phyloP scores from a whole-genome alignment of 2,888 invertebrate genomes.

The Nemurella pictetii region DNA sequence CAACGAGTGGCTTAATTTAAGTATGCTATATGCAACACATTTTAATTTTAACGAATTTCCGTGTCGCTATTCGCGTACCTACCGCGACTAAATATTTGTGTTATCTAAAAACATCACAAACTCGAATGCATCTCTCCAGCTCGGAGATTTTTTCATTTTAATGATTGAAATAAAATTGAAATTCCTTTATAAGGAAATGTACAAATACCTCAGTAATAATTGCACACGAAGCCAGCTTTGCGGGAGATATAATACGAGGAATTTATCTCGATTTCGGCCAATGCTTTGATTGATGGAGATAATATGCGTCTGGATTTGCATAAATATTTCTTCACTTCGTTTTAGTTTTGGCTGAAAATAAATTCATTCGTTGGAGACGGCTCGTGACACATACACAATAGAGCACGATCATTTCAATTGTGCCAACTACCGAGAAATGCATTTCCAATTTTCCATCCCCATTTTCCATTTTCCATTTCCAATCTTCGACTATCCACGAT shows the following conservation, averaged over 20 bases:
- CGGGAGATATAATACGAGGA: neutral
- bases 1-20: no score
- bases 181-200: neutral
- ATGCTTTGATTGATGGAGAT: conserved; percentile 3
- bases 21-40: no score
- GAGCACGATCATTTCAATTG: no score
- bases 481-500: no score
- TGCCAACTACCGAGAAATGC: no score
- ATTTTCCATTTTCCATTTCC: no score
- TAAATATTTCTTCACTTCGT: neutral
- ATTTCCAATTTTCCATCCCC: no score
- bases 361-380: neutral
- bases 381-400: neutral
- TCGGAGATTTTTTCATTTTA: neutral
- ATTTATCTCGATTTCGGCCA: neutral
- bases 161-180: neutral
- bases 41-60: no score
- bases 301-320: neutral
- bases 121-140: no score
- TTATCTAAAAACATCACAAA: no score
- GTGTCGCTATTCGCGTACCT: no score
- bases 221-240: neutral
- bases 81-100: neutral
- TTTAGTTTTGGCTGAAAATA: neutral
- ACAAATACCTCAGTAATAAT: neutral